Percentiles rank a stretch among this genome's conserved stretches.
These are phyloP conservation scores for Macrosoma leucophasiata DNA, from an alignment of 2,888 invertebrate species.

Conservation along the genomic window DNA sequence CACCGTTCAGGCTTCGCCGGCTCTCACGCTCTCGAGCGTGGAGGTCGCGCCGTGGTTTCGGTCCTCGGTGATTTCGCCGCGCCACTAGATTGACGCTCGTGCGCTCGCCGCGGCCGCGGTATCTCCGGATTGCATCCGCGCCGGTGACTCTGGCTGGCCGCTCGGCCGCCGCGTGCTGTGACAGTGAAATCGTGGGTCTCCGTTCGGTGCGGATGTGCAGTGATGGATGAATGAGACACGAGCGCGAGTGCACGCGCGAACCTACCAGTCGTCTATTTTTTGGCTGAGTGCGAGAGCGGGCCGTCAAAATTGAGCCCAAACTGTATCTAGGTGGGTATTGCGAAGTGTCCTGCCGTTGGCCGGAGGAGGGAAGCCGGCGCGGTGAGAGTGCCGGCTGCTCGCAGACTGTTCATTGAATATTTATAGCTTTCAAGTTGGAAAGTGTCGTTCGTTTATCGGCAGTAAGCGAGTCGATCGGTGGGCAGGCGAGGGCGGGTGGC, in stretches of 20 bases:
- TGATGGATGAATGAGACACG: conserved; percentile 69
- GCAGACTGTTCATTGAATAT: conserved; percentile 56
- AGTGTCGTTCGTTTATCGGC: conserved; percentile 54
- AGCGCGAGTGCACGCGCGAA: conserved; percentile 51
- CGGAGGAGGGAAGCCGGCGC: conserved; percentile 29
- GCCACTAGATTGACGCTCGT: conserved; percentile 31
- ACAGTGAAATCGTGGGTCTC: conserved; percentile 71
- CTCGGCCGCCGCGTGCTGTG: conserved; percentile 63
- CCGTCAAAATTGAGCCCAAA: conserved; percentile 75
- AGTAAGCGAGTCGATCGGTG: too few species aligned
- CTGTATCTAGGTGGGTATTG: conserved; percentile 71
- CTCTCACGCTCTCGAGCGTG: conserved; percentile 67
- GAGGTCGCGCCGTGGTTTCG: conserved; percentile 56
- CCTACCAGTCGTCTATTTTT: conserved; percentile 48
- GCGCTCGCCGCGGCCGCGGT: conserved; percentile 46
- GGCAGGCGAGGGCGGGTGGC: conserved; percentile 26
- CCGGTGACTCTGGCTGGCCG: conserved; percentile 56
- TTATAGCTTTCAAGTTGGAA: conserved; percentile 62
- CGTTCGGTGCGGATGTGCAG: conserved; percentile 73
- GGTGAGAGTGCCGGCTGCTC: conserved; percentile 42
- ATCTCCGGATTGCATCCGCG: conserved; percentile 42
- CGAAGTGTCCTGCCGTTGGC: conserved; percentile 26
- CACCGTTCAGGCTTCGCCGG: conserved; percentile 56
- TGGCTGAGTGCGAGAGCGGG: conserved; percentile 56
- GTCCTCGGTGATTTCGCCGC: conserved; percentile 48